Base-by-base conservation (phyloP, 2,113 vertebrate species). In the Mastomys natalensis region DNA sequence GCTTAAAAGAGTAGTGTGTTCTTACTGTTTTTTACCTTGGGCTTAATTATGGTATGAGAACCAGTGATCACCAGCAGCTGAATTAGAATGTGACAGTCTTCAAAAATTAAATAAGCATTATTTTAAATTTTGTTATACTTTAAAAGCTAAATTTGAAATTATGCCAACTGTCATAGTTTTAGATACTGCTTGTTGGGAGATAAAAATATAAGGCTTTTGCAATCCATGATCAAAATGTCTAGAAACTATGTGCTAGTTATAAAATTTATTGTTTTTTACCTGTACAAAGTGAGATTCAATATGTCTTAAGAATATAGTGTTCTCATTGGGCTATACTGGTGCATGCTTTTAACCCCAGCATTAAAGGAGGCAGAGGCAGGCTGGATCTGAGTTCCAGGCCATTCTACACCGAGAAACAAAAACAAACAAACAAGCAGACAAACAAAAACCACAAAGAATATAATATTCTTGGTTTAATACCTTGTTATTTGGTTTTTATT, bases 141-240 rank as follows among this genome's bases (percentile, higher is more conserved):
- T 95, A 87, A 82, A 91, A 96, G 64, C 15, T 84, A 53, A 96
- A 94, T 70, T 89, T 91, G 55, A 90, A 90, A 64, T 89, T 66
- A 22, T 94, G 84, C 66, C 34, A 55, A 48, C 34, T 91, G 11
- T 80, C 1, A 92, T 66, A 17, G 58, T 85, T 66, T 93, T 86
- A 94, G 62, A 60, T 87, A 37, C 89, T 90, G 4, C 15, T 91
- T 11, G 37, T 78, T 91, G 70, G 40, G 6, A 92, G 34, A 64
- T 85, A 74, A 95, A 84, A 89, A 72, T 89, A 64, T 12, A 90
- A 93, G 26, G 11, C 22, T 80, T 3, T 90, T 80, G 0, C 43
- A 96, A n/a, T 87, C 24, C 4, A 51, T 3, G 45, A 92, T 87
- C 93, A 87, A 92, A 93, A 72, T 87, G 90, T 66, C 24, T 96